Base-by-base conservation (phyloP, 1,140 invertebrate genomes). In the Plodia interpunctella region DNA sequence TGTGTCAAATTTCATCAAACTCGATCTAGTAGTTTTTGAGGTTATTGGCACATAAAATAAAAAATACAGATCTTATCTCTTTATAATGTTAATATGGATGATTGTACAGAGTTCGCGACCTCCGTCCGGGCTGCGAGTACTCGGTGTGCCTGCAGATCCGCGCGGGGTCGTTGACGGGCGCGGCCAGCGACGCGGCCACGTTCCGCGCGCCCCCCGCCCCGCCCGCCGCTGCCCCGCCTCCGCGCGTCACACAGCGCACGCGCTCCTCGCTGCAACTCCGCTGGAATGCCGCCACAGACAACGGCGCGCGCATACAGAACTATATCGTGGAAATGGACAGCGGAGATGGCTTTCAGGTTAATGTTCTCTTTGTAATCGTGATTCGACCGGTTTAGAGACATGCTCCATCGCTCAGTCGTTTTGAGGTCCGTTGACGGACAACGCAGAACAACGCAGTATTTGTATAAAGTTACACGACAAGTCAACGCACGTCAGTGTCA, bases 251-350 rank as follows among this genome's bases (percentile, higher is more conserved):
- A 10, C 84, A 90, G 38, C 90, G 92, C 55, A 90, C 90, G 20
- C 91, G 93, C 68, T 92, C 91, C 63, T 90, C 91, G n/a, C 80
- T 95, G 20, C 91, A 92, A 69, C 78, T 93, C 64, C 91, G 94
- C 52, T 95, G 95, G 92, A 90, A 92, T 74, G 90, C 94, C 25
- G 91, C 94, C 1, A 81, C 88, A 63, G 95, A 96, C 71, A 97
- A 97, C 88, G 96, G 96, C 0, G 92, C 95, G 8, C 93, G 93
- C 70, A 93, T 98, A 55, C 91, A 90, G 18, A 92, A 94, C 62
- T 98, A 97, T 87, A 78, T 95, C 25, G 84, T 98, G 38, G 95
- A 97, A 88, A 94, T 93, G 83, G 95, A 96, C 81, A 92, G 95
- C 72, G 94, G 93, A 4, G 91, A 91, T 1, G 91, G 91, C 2